These are phyloP conservation scores for Lordiphosa mommai DNA, from an alignment of 1,140 invertebrate genomes.

Conservation along the genomic window DNA sequence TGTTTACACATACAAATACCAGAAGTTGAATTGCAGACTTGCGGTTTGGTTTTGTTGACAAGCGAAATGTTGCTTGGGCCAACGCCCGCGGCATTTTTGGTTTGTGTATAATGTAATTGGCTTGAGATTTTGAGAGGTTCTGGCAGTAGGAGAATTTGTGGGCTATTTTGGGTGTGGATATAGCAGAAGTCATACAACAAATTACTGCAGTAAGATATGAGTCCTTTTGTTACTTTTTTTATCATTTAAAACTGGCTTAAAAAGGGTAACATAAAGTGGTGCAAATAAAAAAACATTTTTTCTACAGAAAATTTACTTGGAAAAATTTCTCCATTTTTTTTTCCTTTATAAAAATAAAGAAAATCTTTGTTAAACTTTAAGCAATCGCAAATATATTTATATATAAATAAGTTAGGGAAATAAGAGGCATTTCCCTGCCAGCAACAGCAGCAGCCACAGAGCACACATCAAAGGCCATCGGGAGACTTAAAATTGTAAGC, in stretches of 20 bases:
- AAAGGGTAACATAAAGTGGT: too few species aligned
- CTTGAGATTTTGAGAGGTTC: slow-evolving; percentile 1
- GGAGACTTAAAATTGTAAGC: slow-evolving; percentile 26
- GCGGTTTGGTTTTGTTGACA: slow-evolving; percentile 7
- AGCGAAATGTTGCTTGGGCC: slow-evolving; percentile 4
- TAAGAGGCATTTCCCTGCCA: background rate
- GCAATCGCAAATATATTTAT: background rate
- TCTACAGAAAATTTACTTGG: too few species aligned
- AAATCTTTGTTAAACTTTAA: slow-evolving; percentile 17
- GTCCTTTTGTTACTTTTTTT: too few species aligned
- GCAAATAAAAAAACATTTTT: too few species aligned
- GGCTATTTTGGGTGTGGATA: background rate
- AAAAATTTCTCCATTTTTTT: too few species aligned
- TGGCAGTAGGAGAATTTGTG: background rate
- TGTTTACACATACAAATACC: too few species aligned
- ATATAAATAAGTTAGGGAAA: slow-evolving; percentile 1
- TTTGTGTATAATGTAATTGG: slow-evolving; percentile 1
- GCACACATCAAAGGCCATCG: slow-evolving; percentile 3
- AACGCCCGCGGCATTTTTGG: background rate
- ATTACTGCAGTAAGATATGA: too few species aligned
- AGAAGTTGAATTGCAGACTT: background rate
- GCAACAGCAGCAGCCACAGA: background rate
- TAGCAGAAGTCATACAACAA: too few species aligned
- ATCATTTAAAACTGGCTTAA: too few species aligned
- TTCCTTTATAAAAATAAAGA: background rate